These are phyloP conservation scores for Chondrilla cf. caribensis DNA, from an alignment of 37 sponge, comb jelly and placozoan genomes.

Conservation along the genomic window DNA sequence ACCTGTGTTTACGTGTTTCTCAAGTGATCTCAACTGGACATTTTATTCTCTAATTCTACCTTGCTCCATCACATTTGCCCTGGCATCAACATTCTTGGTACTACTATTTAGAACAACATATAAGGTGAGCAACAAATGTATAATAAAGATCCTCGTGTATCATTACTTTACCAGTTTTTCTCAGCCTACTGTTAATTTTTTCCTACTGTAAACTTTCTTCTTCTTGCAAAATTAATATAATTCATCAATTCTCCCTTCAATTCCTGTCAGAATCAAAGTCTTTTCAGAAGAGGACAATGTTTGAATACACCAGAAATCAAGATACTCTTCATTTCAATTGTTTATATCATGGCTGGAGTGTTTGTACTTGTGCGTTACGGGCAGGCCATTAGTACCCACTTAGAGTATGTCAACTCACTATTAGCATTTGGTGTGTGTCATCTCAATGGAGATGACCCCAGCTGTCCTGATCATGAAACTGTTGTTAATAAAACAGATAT, in stretches of 20 bases:
- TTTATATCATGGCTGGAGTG: slow-evolving; percentile 11
- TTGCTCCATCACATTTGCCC: neutral
- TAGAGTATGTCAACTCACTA: neutral
- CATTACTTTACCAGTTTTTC: no score
- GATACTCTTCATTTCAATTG: neutral
- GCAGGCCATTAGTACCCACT: neutral
- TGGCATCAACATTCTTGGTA: neutral
- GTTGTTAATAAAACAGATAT: neutral
- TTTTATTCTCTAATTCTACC: neutral
- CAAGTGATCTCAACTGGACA: neutral
- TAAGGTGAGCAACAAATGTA: neutral
- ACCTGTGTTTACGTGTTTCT: neutral
- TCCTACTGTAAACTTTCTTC: no score
- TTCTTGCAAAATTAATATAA: no score
- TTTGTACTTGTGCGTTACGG: neutral
- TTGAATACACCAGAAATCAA: slow-evolving; percentile 14
- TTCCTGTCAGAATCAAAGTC: neutral
- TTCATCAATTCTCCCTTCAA: no score
- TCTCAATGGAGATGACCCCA: neutral
- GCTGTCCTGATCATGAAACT: neutral
- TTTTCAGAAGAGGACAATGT: neutral
- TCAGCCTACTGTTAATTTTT: no score
- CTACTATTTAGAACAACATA: neutral
- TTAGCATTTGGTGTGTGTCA: neutral
- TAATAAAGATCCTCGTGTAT: no score